Evolutionary conservation across 1,140 invertebrate genomes (phyloP), one percentile per base, ranked within the genome.

Genomic region (Globodera rostochiensis): DNA sequence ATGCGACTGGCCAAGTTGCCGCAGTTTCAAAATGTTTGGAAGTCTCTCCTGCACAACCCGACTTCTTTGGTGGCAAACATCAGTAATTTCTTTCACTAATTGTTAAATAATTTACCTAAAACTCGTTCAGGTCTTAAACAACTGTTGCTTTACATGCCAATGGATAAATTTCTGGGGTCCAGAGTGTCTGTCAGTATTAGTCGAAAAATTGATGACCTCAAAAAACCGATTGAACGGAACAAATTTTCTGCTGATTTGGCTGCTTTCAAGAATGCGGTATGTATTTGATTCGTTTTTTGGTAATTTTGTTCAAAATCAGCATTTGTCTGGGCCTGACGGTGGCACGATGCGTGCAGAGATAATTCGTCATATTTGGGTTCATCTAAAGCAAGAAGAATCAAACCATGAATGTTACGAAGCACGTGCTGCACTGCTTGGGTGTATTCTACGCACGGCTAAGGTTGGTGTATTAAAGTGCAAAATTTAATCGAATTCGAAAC

Each of bases 331-430:
- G 57, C 64, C 70, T 19, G 83, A 84, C 60, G 46, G 69, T 13
- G 83, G 83, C 5, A 80, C 75, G 64, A 36, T 84, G 64, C 74
- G 83, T 11, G 83, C 74, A 21, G 83, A 84, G 80, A 80, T 84
- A 45, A 84, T 84, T 36, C 83, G 83, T 4, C 74, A 83, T 53
- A 64, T 84, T 80, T 84, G 82, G 83, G 45, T n/a, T 19, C 70
- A 50, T 36, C 25, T 70, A 70, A 64, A 7, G 46, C 64, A 46
- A 36, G 70, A 69, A 50, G 49, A 15, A 19, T 49, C 19, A 64
- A 57, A 46, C 80, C 8, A 5, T n/a, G 50, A 50, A 60, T 21
- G 73, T 83, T n/a, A 15, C 19, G 82, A 84, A 25, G 77, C 79
- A 4, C 53, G 83, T 36, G 83, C 83, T 50, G 4, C 49, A 6